These are phyloP conservation scores for Phaethornis superciliosus DNA, from an alignment of 2,113 vertebrate genomes.

Conservation along the genomic window DNA sequence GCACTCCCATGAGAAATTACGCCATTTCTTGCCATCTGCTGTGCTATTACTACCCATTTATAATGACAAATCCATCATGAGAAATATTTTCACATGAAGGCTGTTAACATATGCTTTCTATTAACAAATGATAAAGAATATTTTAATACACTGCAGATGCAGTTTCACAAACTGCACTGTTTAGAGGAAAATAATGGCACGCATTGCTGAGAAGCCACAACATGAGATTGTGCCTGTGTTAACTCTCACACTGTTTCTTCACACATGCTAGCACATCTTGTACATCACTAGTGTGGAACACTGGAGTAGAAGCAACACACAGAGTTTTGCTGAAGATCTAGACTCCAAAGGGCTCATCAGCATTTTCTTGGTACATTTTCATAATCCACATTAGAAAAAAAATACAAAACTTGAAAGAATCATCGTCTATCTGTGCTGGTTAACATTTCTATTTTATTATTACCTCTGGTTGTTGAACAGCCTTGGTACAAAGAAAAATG, in stretches of 20 bases:
- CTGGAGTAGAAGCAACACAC: not conserved
- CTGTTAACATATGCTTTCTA: slow-evolving; percentile 54
- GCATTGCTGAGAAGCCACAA: not conserved
- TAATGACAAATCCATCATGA: slow-evolving; percentile 44
- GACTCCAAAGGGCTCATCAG: not conserved
- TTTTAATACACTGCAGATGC: not conserved
- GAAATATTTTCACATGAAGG: slow-evolving; percentile 30
- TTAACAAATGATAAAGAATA: slow-evolving; percentile 40
- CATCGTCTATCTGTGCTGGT: not conserved
- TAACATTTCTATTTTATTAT: not conserved
- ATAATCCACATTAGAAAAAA: not conserved
- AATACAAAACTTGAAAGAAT: not conserved
- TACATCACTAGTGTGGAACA: not conserved
- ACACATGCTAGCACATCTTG: not conserved
- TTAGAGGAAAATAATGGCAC: not conserved
- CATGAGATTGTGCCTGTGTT: not conserved
- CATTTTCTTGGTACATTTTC: not conserved
- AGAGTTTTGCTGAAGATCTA: not conserved
- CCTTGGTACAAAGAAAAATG: not conserved
- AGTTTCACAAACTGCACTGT: not conserved
- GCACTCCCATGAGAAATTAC: not conserved
- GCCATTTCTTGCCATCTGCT: slow-evolving; percentile 18
- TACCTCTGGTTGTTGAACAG: not conserved
- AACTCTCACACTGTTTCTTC: not conserved
- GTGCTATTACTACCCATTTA: not conserved